Percentiles rank a stretch among this genome's conserved stretches.
These are phyloP conservation scores for Stylophora pistillata DNA, from an alignment of 64 coral and sea anemone species.

Conservation along the genomic window DNA sequence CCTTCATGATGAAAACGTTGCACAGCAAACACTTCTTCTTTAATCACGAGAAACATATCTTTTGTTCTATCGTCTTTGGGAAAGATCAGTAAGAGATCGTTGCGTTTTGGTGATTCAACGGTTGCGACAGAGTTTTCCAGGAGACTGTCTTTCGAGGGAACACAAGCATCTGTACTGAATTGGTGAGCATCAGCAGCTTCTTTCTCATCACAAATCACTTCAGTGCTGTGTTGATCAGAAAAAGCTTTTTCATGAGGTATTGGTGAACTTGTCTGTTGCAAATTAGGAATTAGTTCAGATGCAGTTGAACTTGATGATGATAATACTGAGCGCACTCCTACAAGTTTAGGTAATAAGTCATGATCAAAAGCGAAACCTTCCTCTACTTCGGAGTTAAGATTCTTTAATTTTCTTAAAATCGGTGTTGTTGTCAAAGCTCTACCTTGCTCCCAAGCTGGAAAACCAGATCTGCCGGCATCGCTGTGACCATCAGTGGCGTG, in stretches of 20 bases:
- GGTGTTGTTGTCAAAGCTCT: neutral
- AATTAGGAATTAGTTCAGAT: neutral
- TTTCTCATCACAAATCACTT: too few relatives aligned
- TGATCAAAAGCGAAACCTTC: slow-evolving; percentile 35
- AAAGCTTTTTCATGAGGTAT: neutral
- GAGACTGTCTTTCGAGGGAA: neutral
- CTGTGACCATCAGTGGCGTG: neutral
- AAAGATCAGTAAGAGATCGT: slow-evolving; percentile 7
- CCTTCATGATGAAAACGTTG: neutral
- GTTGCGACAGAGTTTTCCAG: neutral
- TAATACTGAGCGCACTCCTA: neutral
- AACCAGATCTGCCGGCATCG: neutral
- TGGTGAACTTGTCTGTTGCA: neutral
- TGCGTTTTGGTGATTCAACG: neutral
- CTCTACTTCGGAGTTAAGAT: neutral
- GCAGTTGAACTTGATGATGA: neutral
- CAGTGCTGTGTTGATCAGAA: neutral
- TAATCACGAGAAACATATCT: neutral
- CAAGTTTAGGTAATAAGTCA: slow-evolving; percentile 25
- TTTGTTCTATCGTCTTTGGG: neutral
- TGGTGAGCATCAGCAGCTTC: neutral
- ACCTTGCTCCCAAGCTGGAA: neutral
- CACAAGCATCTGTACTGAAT: neutral
- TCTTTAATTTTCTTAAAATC: neutral
- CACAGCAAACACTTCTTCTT: slow-evolving; percentile 10